Conservation (phyloP, 2,888 invertebrate species). For the Drosophila parthenogenetica region DNA sequence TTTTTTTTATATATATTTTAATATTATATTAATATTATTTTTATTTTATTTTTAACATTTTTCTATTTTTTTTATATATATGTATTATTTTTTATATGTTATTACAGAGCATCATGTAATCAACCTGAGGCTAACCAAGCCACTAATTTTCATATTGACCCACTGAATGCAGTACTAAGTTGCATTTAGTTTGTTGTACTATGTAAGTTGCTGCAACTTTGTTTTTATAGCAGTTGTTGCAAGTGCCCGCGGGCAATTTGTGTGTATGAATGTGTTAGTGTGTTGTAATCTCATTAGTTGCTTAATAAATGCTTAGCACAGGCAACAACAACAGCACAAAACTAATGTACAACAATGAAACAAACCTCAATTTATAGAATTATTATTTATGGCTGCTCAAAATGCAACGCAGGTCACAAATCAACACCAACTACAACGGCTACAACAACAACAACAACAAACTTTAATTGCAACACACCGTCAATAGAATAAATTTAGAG, state of each 20-base stretch:
- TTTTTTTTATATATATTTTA: too few species aligned
- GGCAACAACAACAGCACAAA: conserved; percentile 9
- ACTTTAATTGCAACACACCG: conserved; percentile 4
- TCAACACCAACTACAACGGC: conserved; percentile 1
- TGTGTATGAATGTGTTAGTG: conserved; percentile 5
- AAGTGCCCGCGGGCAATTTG: conserved; percentile 15
- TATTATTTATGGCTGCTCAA: conserved; percentile 33
- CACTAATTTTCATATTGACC: background rate
- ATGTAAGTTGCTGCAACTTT: background rate
- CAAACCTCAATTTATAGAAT: conserved; percentile 19
- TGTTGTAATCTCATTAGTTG: conserved; percentile 51
- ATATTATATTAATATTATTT: too few species aligned
- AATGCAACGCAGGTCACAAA: conserved; percentile 32
- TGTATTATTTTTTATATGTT: background rate
- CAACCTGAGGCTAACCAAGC: background rate
- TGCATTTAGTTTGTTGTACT: conserved; percentile 5
- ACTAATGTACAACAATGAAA: conserved; percentile 8
- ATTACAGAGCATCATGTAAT: background rate
- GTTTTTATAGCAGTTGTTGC: conserved; percentile 3
- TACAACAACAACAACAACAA: background rate
- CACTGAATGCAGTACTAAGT: conserved; percentile 5
- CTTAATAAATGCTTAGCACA: conserved; percentile 42
- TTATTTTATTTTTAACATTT: too few species aligned
- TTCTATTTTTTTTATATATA: background rate
- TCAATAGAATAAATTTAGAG: conserved; percentile 22